Conservation (phyloP, 2,797 vertebrate genomes). For the Mycteria americana region DNA sequence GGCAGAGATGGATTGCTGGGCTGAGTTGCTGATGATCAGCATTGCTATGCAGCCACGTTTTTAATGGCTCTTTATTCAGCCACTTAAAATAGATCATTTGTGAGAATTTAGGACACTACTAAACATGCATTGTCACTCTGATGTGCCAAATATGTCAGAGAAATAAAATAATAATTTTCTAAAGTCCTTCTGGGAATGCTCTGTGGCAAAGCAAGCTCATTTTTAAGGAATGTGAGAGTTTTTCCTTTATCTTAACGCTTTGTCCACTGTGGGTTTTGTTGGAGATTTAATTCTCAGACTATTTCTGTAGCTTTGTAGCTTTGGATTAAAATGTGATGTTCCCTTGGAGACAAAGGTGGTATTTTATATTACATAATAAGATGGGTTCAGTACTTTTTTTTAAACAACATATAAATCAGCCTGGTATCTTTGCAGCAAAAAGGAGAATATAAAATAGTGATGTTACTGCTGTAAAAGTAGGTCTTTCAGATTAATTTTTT, state of each 20-base stretch:
- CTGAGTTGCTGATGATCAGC: background rate
- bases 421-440: background rate
- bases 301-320: background rate
- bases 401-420: background rate
- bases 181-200: background rate
- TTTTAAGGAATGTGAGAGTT: background rate
- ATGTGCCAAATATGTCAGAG: background rate
- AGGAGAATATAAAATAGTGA: slow-evolving; percentile 7
- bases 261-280: background rate
- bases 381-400: background rate
- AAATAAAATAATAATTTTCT: background rate
- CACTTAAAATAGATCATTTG: background rate
- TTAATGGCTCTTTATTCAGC: background rate
- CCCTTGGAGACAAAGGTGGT: slow-evolving; percentile 6
- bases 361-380: background rate
- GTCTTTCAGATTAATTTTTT: slow-evolving; percentile 15
- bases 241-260: background rate
- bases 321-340: slow-evolving; percentile 41
- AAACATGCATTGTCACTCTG: background rate
- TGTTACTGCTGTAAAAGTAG: slow-evolving; percentile 11
- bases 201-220: background rate
- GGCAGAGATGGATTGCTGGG: background rate
- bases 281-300: background rate
- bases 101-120: background rate
- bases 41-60: background rate